These are phyloP conservation scores for Ceyx erithaca DNA, from an alignment of 2,797 vertebrate species.

Conservation along the genomic window DNA sequence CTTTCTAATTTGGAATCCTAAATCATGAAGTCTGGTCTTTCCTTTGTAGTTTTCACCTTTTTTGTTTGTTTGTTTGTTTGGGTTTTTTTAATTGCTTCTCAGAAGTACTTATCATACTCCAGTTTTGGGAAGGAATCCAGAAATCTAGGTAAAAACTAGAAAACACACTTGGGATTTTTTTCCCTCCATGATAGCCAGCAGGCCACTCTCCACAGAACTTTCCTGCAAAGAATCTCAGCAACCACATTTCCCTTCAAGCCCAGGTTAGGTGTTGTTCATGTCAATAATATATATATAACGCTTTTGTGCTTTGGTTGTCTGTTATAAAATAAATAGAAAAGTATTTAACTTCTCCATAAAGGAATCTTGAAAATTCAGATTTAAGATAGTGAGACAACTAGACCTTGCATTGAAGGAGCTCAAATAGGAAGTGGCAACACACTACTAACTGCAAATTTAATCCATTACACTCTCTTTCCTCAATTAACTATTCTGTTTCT, in stretches of 20 bases:
- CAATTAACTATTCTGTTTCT: background rate
- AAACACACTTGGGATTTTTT: background rate
- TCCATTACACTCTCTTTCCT: background rate
- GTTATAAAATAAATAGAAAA: background rate
- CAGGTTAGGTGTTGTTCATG: background rate
- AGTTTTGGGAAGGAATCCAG: background rate
- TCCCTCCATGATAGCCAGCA: background rate
- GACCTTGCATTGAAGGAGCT: background rate
- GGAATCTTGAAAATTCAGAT: background rate
- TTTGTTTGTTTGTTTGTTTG: no score
- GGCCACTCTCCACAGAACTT: background rate
- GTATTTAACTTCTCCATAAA: background rate
- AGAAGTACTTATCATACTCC: background rate
- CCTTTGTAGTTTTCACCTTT: background rate
- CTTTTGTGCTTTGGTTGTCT: background rate
- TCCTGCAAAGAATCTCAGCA: background rate
- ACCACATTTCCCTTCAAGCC: background rate
- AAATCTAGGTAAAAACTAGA: background rate
- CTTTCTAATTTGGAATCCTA: background rate
- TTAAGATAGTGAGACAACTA: background rate
- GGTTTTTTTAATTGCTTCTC: background rate
- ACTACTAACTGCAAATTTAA: background rate
- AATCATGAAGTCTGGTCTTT: background rate
- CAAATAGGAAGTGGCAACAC: background rate
- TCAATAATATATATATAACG: background rate